Base-by-base conservation (phyloP, 2,113 vertebrate species). In the Cromileptes altivelis region DNA sequence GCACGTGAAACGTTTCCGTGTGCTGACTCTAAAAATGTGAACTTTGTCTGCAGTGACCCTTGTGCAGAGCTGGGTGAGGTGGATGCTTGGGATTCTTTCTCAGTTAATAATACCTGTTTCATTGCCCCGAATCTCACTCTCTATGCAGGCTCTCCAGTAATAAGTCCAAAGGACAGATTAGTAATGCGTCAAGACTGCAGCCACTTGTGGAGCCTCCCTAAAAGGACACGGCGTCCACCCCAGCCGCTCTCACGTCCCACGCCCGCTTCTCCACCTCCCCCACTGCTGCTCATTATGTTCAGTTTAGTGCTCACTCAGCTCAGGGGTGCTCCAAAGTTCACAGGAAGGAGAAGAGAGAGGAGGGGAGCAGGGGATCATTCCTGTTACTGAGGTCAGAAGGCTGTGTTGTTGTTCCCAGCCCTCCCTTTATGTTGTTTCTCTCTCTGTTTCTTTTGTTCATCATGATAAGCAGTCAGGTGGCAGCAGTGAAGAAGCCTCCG, bases 291-390 rank as follows among this genome's bases (percentile, higher is more conserved):
- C 76, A 78, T 80, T 84, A 82, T 80, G 73, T 65, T 55, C 53
- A 77, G 47, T 87, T 76, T 77, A 71, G 37, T 88, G 83, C 85
- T 84, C 76, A 82, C 70, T 90, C 87, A 84, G 86, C 88, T 81
- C 63, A 52, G 84, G 76, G 83, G 65, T 78, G 74, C 86, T 90
- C 65, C 87, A 89, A 81, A 92, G 91, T 90, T 91, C 89, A 90
- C 85, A 84, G 75, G 81, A 92, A 85, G 75, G 84, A 75, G 61
- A 64, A 42, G 65, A 17, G 30, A 53, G 56, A 23, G 50, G 69
- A 72, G 56, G 53, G 62, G 15, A 68, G 81, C 6, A 7, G 82
- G 37, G 55, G 30, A 30, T 75, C 71, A 58, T 84, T 81, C 47
- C 78, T 71, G 78, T 85, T 60, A 47, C 75, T 72, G 88, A 91